phyloP scores from a whole-genome alignment of 2,113 vertebrate species.

The Dissostichus mawsoni region DNA sequence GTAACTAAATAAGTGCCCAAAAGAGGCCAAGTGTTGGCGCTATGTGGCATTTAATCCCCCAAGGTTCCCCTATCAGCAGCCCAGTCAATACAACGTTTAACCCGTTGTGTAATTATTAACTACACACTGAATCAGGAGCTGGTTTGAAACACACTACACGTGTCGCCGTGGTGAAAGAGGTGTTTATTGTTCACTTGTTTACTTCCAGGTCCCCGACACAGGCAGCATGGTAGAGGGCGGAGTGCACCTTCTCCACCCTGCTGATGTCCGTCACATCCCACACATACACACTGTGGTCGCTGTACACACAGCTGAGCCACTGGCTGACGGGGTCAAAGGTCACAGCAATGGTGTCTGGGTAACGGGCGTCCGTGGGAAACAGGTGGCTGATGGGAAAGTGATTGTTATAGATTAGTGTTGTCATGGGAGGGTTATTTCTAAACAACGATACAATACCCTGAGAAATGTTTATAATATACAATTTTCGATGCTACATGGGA shows the following conservation, averaged over 20 bases:
- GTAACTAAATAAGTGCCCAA: not conserved
- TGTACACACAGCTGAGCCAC: conserved; percentile 96
- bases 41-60: not conserved
- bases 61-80: not conserved
- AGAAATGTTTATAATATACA: no score
- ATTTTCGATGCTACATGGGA: no score
- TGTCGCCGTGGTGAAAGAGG: not conserved
- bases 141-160: not conserved
- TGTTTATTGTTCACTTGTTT: conserved; percentile 43
- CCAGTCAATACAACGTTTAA: conserved; percentile 8
- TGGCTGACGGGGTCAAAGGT: conserved; percentile 92
- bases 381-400: conserved; percentile 83
- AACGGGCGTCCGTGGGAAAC: conserved; percentile 86
- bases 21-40: not conserved
- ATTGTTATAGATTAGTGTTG: not conserved
- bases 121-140: not conserved
- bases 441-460: no score
- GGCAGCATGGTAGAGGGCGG: conserved; percentile 93
- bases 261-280: conserved; percentile 94
- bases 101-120: not conserved
- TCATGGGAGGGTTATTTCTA: no score
- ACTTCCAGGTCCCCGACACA: conserved; percentile 97
- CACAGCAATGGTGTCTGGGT: conserved; percentile 92
- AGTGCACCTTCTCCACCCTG: conserved; percentile 94
- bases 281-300: conserved; percentile 97